Evolutionary conservation across 37 sponge, comb jelly and placozoan genomes (phyloP), one percentile per base, ranked within the genome.

Genomic region (Axinella damicornis): DNA sequence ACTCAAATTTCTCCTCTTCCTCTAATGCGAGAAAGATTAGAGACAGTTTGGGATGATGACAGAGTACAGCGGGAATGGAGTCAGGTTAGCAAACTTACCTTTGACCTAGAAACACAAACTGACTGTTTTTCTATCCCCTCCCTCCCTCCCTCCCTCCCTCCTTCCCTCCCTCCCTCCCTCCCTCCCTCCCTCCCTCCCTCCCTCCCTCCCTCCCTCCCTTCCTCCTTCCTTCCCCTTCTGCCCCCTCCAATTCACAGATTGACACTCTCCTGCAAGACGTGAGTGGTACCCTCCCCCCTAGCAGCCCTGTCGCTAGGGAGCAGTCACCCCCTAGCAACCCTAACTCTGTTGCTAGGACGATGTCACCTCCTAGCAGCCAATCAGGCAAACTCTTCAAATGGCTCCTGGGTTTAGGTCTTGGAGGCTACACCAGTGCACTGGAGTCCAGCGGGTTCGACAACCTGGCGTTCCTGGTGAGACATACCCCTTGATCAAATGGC

Each of bases 371-470:
- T 34, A 46, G 46, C 46, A 46, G 9, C 46, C 69, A 68, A 18
- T 68, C 59, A 53, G 31, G 68, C 39, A 30, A 79, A 2, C 19
- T 65, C 38, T 24, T 20, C 25, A 36, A 34, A 53, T 92, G 89
- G 89, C 40, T 92, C 40, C 34, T 54, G 2, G 36, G 12, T 4
- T 25, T 71, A 2, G 85, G 81, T 14, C 22, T 92, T 71, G 75
- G 36, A 22, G 68, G 76, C 17, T 92, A 84, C 52, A 34, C 88
- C 2, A 67, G n/a, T 11, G 52, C 21, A 31, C 65, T 92, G 41
- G 72, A 81, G 67, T 24, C 69, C 35, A 80, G 75, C 69, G 93
- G 93, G 20, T 92, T 63, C 80, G 93, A 92, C 69, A 33, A 46
- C 34, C 76, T 88, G 13, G 27, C 39, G 21, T 92, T 81, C 54